Evolutionary conservation across 1,140 invertebrate species (phyloP), one percentile per base, ranked within the genome.

Genomic region (Drosophila fuyamai): DNA sequence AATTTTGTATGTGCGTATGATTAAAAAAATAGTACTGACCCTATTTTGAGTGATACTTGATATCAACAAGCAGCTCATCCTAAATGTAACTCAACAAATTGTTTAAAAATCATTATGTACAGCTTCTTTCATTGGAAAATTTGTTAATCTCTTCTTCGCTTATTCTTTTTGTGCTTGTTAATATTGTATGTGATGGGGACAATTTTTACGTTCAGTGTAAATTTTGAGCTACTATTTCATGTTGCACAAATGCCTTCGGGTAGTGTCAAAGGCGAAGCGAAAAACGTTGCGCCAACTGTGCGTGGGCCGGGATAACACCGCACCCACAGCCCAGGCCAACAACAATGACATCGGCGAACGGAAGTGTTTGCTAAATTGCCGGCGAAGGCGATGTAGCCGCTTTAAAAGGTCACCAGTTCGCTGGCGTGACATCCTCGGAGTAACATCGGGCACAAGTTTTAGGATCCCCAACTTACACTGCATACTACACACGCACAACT

Each of bases 321-420:
- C 38, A 7, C 50, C 29, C 18, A 32, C n/a, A 35, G 6, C 29
- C 29, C 53, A 54, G 36, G 29, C 14, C 57, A 16, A 14, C 40
- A 48, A n/a, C 51, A 18, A 38, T 12, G 27, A 38, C 51, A 38
- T 18, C 18, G 57, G 32, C 57, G 13, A 57, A 47, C 73, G 75
- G 75, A 77, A 77, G 65, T 77, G 56, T 57, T 56, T 14, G 75
- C 74, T 70, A 77, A 70, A 77, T 77, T 77, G 74, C 75, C 43
- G 65, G 50, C 56, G 66, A 59, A 40, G 54, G 29, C 43, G 35
- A 12, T 18, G 61, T 29, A 35, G 44, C 51, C 18, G 47, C 56
- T 73, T 66, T 58, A 76, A 77, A 77, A 78, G 75, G 76, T 78
- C 75, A 77, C 75, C 67, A 71, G 72, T 89, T 74, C 66, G 67